Evolutionary conservation across 2,113 vertebrate genomes (phyloP), one percentile per base, ranked within the genome.

Genomic region (Gadus macrocephalus): DNA sequence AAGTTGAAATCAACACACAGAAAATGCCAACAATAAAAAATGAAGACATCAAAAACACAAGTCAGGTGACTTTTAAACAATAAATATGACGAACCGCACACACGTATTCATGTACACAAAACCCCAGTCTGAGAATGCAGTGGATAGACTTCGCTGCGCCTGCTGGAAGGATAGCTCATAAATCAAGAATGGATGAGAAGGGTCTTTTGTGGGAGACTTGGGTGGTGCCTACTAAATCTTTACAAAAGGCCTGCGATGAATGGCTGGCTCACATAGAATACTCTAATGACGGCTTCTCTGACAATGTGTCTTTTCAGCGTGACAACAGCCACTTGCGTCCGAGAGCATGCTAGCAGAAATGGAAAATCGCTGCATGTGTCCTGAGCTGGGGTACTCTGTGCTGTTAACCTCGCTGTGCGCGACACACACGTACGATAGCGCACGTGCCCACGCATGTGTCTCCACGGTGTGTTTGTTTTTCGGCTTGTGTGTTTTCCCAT

Each of bases 251-350:
- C 81, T 68, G 55, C 58, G 80, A 77, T 20, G 61, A 80, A 73
- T 19, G 78, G 31, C 68, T 75, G 81, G 59, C 64, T 64, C 71
- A 68, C 67, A 74, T 77, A 85, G 60, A 77, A 64, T 2, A 19
- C 64, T 15, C 15, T 38, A 64, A 64, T 53, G 58, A 35, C 22
- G 59, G 73, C 25, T 67, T 58, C 69, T 58, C 73, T 62, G 75
- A 88, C 87, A 89, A 85, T 80, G 82, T 85, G 81, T 77, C 85
- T 83, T 86, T 87, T 88, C 82, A 83, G 71, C 55, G 56, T 63
- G 72, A 77, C n/a, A 66, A 62, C 27, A 59, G 75, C 73, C 66
- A 16, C 73, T 77, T 79, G 82, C 73, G 64, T 80, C 76, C 81
- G 66, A 0, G 31, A 79, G 78, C 85, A 81, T 72, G 62, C 59